These are phyloP conservation scores for Trichechus manatus DNA, from an alignment of 2,113 vertebrate species.

Conservation along the genomic window DNA sequence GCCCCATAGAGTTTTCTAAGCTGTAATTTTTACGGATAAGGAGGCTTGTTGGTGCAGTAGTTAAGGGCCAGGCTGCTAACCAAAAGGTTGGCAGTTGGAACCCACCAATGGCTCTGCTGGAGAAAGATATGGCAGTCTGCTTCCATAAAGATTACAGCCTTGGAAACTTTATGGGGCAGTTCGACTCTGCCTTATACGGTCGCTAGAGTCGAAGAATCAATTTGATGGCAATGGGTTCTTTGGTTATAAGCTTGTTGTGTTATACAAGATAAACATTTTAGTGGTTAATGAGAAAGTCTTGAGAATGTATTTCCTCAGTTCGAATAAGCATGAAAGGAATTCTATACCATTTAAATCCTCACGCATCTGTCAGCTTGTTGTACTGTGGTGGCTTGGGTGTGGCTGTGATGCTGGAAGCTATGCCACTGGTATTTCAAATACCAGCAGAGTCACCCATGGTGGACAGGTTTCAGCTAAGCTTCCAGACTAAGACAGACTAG, in stretches of 20 bases:
- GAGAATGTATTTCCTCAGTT: background rate
- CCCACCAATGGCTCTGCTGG: background rate
- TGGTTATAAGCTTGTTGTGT: background rate
- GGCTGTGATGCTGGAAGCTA: too few relatives aligned
- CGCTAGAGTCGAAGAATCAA: background rate
- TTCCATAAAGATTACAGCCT: background rate
- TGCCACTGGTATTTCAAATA: too few relatives aligned
- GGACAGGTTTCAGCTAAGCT: too few relatives aligned
- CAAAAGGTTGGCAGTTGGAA: background rate
- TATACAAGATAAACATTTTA: background rate
- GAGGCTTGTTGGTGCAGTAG: too few relatives aligned
- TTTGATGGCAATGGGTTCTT: background rate
- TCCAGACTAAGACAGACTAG: too few relatives aligned
- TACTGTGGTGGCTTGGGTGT: too few relatives aligned
- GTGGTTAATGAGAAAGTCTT: conserved; percentile 17
- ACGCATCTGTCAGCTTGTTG: too few relatives aligned
- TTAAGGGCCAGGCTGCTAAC: background rate
- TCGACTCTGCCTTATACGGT: background rate
- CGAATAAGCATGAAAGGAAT: conserved; percentile 29
- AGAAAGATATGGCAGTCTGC: too few relatives aligned
- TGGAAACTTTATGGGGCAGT: background rate
- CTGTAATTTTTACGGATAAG: too few relatives aligned
- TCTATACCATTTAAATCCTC: background rate
- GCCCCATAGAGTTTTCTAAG: too few relatives aligned
- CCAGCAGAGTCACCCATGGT: too few relatives aligned